These are phyloP conservation scores for Rhagium mordax DNA, from an alignment of 2,888 invertebrate genomes.

Conservation along the genomic window DNA sequence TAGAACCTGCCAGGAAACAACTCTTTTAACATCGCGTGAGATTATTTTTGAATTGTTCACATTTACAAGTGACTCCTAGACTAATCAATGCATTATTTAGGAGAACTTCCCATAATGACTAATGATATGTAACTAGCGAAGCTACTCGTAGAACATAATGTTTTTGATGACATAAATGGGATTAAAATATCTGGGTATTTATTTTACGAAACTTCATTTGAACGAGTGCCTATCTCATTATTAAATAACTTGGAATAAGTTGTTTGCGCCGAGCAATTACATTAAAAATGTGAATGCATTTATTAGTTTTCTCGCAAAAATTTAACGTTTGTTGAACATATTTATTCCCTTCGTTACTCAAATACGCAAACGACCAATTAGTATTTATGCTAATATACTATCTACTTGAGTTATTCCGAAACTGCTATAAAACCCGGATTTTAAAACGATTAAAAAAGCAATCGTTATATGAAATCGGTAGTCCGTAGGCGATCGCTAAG, in stretches of 20 bases:
- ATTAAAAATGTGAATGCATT: neutral
- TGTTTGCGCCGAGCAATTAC: neutral
- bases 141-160: too few relatives aligned
- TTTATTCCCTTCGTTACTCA: conserved; percentile 28
- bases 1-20: too few relatives aligned
- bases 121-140: neutral
- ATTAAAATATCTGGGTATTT: too few relatives aligned
- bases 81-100: neutral
- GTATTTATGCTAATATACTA: neutral
- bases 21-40: neutral
- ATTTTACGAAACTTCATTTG: neutral
- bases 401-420: neutral
- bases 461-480: neutral
- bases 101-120: neutral
- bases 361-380: conserved; percentile 16
- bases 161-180: neutral
- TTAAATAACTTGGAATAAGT: neutral
- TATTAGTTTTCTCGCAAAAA: conserved; percentile 8
- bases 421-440: neutral
- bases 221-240: neutral
- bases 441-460: neutral
- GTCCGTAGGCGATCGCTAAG: neutral
- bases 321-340: neutral
- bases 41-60: neutral
- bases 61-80: neutral